phyloP scores from a whole-genome alignment of 2,113 vertebrate genomes.

The Accipiter cooperii region DNA sequence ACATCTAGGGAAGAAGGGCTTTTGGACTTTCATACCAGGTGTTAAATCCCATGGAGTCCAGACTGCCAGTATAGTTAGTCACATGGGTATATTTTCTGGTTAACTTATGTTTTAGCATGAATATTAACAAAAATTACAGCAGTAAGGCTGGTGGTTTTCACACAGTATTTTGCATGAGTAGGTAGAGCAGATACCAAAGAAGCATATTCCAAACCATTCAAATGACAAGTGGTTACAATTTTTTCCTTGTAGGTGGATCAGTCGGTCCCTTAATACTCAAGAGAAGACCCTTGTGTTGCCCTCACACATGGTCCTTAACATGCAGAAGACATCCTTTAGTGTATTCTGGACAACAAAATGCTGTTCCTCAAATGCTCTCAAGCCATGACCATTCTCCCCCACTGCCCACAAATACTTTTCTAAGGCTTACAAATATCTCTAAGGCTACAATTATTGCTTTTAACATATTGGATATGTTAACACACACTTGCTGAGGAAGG shows the following conservation, averaged over 20 bases:
- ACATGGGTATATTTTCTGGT: no score
- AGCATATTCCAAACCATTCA: neutral
- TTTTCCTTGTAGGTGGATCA: neutral
- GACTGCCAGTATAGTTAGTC: fast-evolving
- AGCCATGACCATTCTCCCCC: neutral
- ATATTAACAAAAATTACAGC: neutral
- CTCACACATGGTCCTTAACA: no score
- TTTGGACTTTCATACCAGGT: neutral
- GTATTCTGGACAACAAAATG: neutral
- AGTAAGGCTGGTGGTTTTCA: neutral
- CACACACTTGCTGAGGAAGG: neutral
- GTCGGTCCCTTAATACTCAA: neutral
- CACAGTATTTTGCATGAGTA: neutral
- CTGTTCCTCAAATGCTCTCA: neutral
- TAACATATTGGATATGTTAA: neutral
- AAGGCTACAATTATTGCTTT: neutral
- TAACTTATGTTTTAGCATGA: no score
- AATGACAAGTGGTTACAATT: no score
- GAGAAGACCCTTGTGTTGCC: neutral
- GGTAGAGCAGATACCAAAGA: neutral
- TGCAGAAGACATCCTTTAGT: fast-evolving
- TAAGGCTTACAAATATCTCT: neutral
- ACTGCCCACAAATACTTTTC: neutral
- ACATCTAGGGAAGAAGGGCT: neutral
- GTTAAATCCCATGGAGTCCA: neutral